Evolutionary conservation across 2,113 vertebrate genomes (phyloP).

Genomic region (Procapra przewalskii): DNA sequence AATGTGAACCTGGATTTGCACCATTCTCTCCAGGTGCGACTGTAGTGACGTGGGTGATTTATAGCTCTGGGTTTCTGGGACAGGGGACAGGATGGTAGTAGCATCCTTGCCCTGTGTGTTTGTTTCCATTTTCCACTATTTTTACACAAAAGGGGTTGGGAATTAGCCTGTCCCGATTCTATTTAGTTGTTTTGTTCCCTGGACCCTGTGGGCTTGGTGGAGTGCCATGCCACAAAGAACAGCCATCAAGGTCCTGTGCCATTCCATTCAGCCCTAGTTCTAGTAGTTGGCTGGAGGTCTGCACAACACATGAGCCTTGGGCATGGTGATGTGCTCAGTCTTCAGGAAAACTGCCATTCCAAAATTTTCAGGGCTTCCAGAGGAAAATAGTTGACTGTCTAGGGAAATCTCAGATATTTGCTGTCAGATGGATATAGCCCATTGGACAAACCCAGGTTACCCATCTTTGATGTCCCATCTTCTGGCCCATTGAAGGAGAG

Average conservation of each 20-base stretch:
- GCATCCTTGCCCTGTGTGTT: neutral
- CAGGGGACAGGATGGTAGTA: neutral
- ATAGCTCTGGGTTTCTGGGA: conserved; percentile 17
- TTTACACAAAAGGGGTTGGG: neutral
- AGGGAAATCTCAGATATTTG: neutral
- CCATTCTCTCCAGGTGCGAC: conserved; percentile 4
- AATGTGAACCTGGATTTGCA: conserved; percentile 45
- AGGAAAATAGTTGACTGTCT: neutral
- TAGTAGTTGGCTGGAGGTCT: neutral
- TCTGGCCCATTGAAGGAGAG: neutral
- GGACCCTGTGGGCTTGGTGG: neutral
- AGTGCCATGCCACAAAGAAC: neutral
- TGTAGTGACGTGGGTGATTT: neutral
- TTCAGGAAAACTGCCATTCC: neutral
- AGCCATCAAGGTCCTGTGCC: rapidly evolving
- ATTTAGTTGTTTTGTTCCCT: neutral
- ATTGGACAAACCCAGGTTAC: neutral
- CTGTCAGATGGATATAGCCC: neutral
- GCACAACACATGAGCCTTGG: neutral
- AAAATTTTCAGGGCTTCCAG: neutral
- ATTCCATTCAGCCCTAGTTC: neutral
- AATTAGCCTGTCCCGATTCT: neutral
- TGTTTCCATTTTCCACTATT: neutral
- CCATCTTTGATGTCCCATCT: neutral
- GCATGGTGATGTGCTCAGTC: neutral